Conservation (phyloP, 2,797 vertebrate species). For the Parauchenoglanis ngamensis region DNA sequence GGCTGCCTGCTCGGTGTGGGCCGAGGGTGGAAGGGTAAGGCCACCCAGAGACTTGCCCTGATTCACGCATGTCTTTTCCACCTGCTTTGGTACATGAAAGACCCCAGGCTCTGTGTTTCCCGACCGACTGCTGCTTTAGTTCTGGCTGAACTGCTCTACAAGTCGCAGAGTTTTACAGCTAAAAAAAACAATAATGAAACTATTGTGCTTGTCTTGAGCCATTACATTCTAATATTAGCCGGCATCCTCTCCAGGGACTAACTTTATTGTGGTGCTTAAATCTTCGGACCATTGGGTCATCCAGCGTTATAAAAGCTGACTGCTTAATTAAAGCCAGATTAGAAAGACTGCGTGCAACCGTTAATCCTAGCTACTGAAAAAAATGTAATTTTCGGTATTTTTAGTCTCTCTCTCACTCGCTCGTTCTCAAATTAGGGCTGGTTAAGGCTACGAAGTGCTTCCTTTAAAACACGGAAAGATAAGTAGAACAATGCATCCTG, state of each 20-base stretch:
- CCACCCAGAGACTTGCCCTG: background rate
- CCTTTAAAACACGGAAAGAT: background rate
- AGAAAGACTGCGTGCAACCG: background rate
- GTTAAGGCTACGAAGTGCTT: background rate
- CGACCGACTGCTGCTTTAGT: background rate
- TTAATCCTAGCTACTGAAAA: background rate
- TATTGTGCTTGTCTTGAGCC: background rate
- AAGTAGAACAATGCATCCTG: too few species aligned
- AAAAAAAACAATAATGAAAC: background rate
- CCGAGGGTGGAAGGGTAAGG: background rate
- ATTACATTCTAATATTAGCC: slow-evolving; percentile 12
- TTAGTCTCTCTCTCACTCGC: background rate
- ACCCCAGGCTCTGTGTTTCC: slow-evolving; percentile 4
- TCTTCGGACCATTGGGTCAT: background rate
- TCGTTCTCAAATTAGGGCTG: background rate
- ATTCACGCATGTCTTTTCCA: slow-evolving; percentile 3
- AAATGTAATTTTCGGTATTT: background rate
- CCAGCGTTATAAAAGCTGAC: background rate
- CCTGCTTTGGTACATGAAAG: background rate
- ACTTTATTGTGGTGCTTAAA: slow-evolving; percentile 21
- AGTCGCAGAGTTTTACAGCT: background rate
- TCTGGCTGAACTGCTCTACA: background rate
- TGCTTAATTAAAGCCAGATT: slow-evolving; percentile 16
- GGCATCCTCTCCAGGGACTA: background rate
- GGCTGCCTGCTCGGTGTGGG: background rate